These are phyloP conservation scores for Arctia plantaginis DNA, from an alignment of 2,888 invertebrate genomes.

Conservation along the genomic window DNA sequence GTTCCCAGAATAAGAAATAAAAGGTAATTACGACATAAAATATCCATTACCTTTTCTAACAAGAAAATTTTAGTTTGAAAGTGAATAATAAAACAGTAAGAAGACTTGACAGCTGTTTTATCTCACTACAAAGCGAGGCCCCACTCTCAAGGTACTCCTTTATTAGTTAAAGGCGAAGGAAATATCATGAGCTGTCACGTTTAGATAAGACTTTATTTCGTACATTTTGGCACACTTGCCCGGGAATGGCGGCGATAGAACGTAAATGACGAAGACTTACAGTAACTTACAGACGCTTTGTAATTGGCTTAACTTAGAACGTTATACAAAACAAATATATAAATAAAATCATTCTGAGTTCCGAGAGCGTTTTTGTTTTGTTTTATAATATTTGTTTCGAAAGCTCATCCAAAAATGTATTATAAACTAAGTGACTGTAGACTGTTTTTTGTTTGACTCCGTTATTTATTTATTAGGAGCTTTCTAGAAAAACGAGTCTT, in stretches of 20 bases:
- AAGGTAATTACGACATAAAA: not conserved
- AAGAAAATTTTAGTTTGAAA: not conserved
- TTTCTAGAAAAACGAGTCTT: not conserved
- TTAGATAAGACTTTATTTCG: slow-evolving; percentile 11
- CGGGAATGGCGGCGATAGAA: not conserved
- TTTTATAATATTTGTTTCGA: not conserved
- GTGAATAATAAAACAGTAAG: not conserved
- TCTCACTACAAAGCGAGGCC: slow-evolving; percentile 4
- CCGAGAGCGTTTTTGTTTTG: not conserved
- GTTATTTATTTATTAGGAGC: not conserved
- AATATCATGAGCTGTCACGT: slow-evolving; percentile 12
- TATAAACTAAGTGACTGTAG: not conserved
- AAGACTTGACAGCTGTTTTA: slow-evolving; percentile 7
- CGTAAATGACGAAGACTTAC: not conserved
- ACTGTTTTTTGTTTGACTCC: not conserved
- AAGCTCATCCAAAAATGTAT: not conserved
- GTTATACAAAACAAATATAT: not conserved
- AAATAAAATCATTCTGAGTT: not conserved
- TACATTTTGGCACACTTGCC: not conserved
- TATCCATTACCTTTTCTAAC: not conserved
- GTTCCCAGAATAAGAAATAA: not conserved
- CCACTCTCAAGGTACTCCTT: not conserved
- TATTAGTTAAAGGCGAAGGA: slow-evolving; percentile 6
- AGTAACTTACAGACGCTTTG: not conserved
- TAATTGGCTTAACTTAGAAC: not conserved